Evolutionary conservation across 2,888 invertebrate species (phyloP), one percentile per base, ranked within the genome.

Genomic region (Oligia latruncula): DNA sequence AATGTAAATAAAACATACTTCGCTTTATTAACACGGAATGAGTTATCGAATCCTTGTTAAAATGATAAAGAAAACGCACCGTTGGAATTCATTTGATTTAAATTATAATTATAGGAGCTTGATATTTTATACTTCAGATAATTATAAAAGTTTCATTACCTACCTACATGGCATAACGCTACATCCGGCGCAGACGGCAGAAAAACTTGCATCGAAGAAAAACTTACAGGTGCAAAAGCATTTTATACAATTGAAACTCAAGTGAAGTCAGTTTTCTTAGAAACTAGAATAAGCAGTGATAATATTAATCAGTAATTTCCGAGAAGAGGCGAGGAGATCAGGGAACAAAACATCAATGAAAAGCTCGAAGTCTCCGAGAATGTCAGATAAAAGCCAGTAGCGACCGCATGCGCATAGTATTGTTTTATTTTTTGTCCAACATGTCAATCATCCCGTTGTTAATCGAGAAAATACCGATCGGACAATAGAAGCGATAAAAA

Each of bases 401-500:
- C 93, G 81, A 81, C 88, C 90, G 90, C 91, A 90, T 92, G 89
- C 89, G 90, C 90, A 88, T 85, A 87, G 90, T 91, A 94, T 94
- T 95, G 93, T 94, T 92, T 92, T 75, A 90, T 94, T 95, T 95
- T 95, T 95, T 93, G 88, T 91, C 77, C 75, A 86, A 90, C 91
- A 91, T 92, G 92, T 93, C 94, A 93, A 93, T 95, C 92, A 92
- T 87, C 88, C 88, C 89, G 92, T 93, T 92, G 91, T 93, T 93
- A 92, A 93, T 94, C 92, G 92, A 92, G 91, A 92, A 93, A 93
- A 94, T 93, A 91, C 91, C 90, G 84, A 92, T 92, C 91, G 89
- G 90, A 95, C 93, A 95, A 95, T 94, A 90, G 93, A 88, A 88
- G 80, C 85, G 82, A 92, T 91, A 94, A 95, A 95, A 95, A 95